Evolutionary conservation across 2,888 invertebrate species (phyloP).

Genomic region (Leucophenga maculata): DNA sequence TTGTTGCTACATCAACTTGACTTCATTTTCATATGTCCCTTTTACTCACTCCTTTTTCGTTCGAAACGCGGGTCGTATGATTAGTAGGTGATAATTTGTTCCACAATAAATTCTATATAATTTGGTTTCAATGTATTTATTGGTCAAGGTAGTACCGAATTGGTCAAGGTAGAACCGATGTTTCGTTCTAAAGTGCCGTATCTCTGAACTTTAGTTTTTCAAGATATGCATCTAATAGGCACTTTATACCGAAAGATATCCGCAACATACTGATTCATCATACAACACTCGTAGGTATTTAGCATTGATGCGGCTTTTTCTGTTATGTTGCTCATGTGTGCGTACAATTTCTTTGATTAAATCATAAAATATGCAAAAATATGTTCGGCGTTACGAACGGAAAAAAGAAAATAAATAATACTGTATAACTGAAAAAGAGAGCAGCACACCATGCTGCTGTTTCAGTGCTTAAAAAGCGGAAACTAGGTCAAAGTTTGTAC

Average conservation of each 20-base stretch:
- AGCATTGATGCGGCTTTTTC: conserved; percentile 11
- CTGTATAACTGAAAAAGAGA: conserved; percentile 12
- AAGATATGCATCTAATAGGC: too few species aligned
- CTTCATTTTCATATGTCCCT: too few species aligned
- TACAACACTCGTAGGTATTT: conserved; percentile 43
- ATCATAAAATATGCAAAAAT: conserved; percentile 61
- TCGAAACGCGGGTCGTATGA: too few species aligned
- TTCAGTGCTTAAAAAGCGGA: conserved; percentile 58
- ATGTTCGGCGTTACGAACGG: conserved; percentile 25
- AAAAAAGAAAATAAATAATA: conserved; percentile 22
- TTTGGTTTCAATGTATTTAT: too few species aligned
- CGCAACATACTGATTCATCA: too few species aligned
- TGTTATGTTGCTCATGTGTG: conserved; percentile 34
- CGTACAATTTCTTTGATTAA: conserved; percentile 61
- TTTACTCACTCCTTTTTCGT: too few species aligned
- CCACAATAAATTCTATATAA: too few species aligned
- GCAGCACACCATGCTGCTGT: conserved; percentile 28
- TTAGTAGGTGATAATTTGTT: too few species aligned
- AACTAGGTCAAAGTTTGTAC: conserved; percentile 57
- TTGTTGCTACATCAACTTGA: too few species aligned
- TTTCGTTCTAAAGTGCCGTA: too few species aligned
- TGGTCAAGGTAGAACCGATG: conserved; percentile 25
- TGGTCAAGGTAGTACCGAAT: conserved; percentile 28
- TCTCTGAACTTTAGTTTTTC: too few species aligned
- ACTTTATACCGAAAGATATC: too few species aligned